These are phyloP conservation scores for Lypha dubia DNA, from an alignment of 2,888 invertebrate genomes.

Conservation along the genomic window DNA sequence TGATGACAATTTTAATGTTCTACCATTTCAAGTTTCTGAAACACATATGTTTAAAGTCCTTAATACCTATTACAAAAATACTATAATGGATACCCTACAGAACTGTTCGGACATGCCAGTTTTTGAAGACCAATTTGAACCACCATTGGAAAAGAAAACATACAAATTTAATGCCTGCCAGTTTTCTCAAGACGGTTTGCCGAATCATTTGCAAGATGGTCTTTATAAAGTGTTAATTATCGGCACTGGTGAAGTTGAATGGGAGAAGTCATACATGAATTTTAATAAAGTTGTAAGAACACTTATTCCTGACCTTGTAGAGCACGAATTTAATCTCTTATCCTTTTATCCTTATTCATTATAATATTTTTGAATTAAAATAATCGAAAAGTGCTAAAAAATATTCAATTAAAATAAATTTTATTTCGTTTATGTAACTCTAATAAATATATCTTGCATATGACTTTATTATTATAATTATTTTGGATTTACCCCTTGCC, in stretches of 20 bases:
- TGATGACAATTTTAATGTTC: slow-evolving; percentile 60
- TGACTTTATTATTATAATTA: too few relatives aligned
- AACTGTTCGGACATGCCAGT: slow-evolving; percentile 73
- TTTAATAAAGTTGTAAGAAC: neutral
- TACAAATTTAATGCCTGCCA: slow-evolving; percentile 65
- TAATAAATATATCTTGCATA: too few relatives aligned
- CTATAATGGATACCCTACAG: slow-evolving; percentile 60
- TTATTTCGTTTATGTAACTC: too few relatives aligned
- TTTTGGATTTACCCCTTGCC: too few relatives aligned
- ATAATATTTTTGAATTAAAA: too few relatives aligned
- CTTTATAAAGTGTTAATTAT: slow-evolving; percentile 65
- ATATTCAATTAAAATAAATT: too few relatives aligned
- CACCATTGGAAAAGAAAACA: slow-evolving; percentile 65
- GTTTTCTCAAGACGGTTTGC: slow-evolving; percentile 66
- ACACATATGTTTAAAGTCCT: slow-evolving; percentile 52
- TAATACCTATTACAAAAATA: slow-evolving; percentile 66
- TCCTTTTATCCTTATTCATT: too few relatives aligned
- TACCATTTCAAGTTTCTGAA: slow-evolving; percentile 62
- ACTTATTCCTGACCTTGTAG: neutral
- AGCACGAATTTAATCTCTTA: neutral
- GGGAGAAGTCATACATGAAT: slow-evolving; percentile 12
- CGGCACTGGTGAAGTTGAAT: slow-evolving; percentile 60
- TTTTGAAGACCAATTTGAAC: slow-evolving; percentile 56
- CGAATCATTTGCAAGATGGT: slow-evolving; percentile 71
- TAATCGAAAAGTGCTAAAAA: too few relatives aligned